Conservation (phyloP, 2,888 invertebrate species). For the Gymnocheta viridis region DNA sequence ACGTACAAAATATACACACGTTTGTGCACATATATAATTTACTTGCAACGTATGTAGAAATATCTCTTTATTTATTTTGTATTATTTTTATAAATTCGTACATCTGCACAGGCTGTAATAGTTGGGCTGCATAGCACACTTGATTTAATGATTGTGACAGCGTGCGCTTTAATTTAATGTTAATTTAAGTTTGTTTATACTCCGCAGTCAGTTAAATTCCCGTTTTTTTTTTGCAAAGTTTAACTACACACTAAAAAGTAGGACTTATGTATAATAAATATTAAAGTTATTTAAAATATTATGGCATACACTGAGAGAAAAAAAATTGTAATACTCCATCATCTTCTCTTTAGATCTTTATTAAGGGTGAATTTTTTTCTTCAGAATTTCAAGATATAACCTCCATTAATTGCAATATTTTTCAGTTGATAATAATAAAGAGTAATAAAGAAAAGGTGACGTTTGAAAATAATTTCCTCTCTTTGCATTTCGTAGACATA, state of each 20-base stretch:
- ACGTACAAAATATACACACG: not conserved
- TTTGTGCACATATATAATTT: not conserved
- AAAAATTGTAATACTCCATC: not conserved
- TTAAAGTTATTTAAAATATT: conserved; percentile 57
- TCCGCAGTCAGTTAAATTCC: conserved; percentile 43
- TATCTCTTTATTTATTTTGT: conserved; percentile 6
- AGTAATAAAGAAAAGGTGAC: too few species aligned
- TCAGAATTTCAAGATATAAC: too few species aligned
- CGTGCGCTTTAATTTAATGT: conserved; percentile 70
- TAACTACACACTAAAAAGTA: conserved; percentile 47
- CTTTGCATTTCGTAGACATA: too few species aligned
- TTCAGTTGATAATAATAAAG: too few species aligned
- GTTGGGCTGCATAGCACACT: conserved; percentile 50
- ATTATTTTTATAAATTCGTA: conserved; percentile 47
- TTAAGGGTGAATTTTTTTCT: too few species aligned
- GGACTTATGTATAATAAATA: conserved; percentile 53
- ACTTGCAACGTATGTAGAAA: not conserved
- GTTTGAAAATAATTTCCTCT: too few species aligned
- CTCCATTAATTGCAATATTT: too few species aligned
- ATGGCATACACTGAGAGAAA: conserved; percentile 31
- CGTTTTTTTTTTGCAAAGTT: conserved; percentile 4
- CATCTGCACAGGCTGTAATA: conserved; percentile 49
- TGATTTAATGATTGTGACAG: conserved; percentile 69
- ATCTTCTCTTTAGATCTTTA: too few species aligned
- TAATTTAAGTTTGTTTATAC: conserved; percentile 66